These are phyloP conservation scores for Hycleus cichorii DNA, from an alignment of 1,140 invertebrate species.

Conservation along the genomic window DNA sequence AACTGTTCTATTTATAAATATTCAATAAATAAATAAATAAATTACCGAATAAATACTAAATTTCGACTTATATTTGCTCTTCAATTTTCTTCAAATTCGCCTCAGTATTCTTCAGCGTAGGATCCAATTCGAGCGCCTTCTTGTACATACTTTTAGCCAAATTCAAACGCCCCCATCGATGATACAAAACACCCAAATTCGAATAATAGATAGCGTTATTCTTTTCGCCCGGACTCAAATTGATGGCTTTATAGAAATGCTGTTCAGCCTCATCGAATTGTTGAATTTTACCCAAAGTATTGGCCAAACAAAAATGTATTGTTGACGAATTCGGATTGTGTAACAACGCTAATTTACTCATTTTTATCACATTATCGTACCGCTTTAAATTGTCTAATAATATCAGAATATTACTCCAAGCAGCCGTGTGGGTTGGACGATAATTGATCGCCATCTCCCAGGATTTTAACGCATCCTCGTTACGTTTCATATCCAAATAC, in stretches of 20 bases:
- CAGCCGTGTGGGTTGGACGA: constrained; percentile 68
- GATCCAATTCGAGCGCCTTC: constrained; percentile 66
- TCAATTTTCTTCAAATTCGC: constrained; percentile 57
- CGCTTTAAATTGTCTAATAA: constrained; percentile 75
- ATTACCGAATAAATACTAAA: too few relatives aligned
- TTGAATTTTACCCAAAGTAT: constrained; percentile 76
- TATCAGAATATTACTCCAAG: constrained; percentile 89
- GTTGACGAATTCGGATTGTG: constrained; percentile 63
- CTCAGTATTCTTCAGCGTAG: constrained; percentile 53
- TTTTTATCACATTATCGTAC: constrained; percentile 58
- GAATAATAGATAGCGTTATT: constrained; percentile 66
- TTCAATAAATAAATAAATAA: too few relatives aligned
- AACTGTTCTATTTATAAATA: too few relatives aligned
- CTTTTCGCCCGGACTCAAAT: constrained; percentile 46
- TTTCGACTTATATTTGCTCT: constrained; percentile 42
- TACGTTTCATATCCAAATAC: constrained; percentile 50
- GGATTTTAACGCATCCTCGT: constrained; percentile 51
- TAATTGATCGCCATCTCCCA: constrained; percentile 76
- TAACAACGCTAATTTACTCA: constrained; percentile 59
- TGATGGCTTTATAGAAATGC: constrained; percentile 70
- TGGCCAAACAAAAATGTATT: constrained; percentile 81
- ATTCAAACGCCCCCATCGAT: constrained; percentile 78
- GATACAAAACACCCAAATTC: constrained; percentile 91
- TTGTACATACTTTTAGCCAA: constrained; percentile 69
- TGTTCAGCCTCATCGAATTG: constrained; percentile 70